Conservation (phyloP, 2,113 vertebrate genomes). For the Bubo bubo region DNA sequence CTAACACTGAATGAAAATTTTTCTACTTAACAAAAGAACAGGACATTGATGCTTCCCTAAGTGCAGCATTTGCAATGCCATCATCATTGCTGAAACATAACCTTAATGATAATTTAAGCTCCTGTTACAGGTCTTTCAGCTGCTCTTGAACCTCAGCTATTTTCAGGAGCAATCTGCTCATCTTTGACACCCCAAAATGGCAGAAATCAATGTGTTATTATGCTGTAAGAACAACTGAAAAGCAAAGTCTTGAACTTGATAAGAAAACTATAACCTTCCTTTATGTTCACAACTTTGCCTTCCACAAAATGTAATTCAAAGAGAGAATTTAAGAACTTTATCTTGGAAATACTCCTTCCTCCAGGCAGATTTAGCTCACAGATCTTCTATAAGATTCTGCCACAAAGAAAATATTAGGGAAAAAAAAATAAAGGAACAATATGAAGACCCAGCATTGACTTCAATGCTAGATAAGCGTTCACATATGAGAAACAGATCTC, state of each 20-base stretch:
- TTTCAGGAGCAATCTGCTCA: conserved; percentile 27
- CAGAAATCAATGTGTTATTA: conserved; percentile 37
- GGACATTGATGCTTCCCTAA: neutral
- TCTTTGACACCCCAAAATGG: conserved; percentile 10
- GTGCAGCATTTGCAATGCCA: neutral
- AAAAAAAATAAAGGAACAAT: neutral
- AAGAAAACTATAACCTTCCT: conserved; percentile 11
- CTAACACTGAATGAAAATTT: neutral
- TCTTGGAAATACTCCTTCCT: neutral
- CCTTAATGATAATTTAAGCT: neutral
- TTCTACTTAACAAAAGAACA: neutral
- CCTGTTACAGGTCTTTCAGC: neutral
- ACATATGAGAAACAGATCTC: neutral
- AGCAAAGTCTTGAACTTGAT: neutral
- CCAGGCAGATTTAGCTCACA: neutral
- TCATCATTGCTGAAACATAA: neutral
- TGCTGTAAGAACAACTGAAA: conserved; percentile 2
- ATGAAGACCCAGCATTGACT: neutral
- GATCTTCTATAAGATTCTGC: neutral
- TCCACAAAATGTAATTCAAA: conserved; percentile 12
- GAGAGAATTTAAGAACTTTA: conserved; percentile 1
- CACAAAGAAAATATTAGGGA: neutral
- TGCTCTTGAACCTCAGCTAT: neutral
- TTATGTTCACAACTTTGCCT: neutral
- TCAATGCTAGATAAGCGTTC: neutral